phyloP scores from a whole-genome alignment of 2,888 invertebrate species.

The Colletes collaris region DNA sequence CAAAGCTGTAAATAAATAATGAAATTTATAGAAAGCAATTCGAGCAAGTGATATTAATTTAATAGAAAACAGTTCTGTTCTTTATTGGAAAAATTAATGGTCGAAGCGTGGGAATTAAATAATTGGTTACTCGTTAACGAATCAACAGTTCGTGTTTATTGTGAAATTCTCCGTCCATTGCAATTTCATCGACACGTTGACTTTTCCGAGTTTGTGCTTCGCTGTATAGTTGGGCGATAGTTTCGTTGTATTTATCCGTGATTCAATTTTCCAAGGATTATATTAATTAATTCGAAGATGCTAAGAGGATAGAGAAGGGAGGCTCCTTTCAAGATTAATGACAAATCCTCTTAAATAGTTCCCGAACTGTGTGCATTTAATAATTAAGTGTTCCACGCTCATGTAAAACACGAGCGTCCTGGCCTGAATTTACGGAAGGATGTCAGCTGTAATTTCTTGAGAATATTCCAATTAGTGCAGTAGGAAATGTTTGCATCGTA shows the following conservation, averaged over 20 bases:
- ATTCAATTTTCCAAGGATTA: slow-evolving; percentile 35
- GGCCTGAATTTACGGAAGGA: not conserved
- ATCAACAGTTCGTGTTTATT: not conserved
- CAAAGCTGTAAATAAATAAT: too few species aligned
- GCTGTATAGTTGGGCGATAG: not conserved
- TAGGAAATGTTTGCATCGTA: not conserved
- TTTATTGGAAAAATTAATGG: too few species aligned
- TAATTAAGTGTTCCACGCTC: not conserved
- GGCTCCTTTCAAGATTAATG: slow-evolving; percentile 51
- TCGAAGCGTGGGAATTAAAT: too few species aligned
- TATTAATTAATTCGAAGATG: slow-evolving; percentile 54
- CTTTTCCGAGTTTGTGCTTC: not conserved
- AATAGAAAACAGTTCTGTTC: too few species aligned
- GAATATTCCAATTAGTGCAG: not conserved
- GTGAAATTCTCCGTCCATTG: not conserved
- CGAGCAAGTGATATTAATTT: too few species aligned
- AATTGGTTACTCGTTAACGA: not conserved
- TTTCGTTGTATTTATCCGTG: not conserved
- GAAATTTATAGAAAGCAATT: too few species aligned
- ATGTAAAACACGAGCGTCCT: not conserved
- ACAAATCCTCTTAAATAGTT: slow-evolving; percentile 52
- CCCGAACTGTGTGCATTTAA: slow-evolving; percentile 10
- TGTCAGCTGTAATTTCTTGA: not conserved
- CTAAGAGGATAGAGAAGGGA: slow-evolving; percentile 35
- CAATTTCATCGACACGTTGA: not conserved